Conservation (phyloP, 1,140 invertebrate genomes). For the Polyergus mexicanus region DNA sequence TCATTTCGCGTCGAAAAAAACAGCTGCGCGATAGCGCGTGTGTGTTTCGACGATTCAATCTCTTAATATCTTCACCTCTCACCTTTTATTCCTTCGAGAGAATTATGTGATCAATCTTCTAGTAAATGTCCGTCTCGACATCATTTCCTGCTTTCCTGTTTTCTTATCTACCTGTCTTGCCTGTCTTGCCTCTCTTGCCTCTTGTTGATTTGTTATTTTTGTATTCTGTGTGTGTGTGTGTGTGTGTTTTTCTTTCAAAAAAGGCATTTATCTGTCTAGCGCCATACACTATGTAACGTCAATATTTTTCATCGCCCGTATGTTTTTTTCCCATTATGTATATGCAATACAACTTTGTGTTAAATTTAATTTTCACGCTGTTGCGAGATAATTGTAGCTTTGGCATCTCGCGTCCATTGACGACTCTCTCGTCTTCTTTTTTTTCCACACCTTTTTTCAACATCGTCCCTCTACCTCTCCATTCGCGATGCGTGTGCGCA, state of each 20-base stretch:
- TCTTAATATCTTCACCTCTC: slow-evolving; percentile 24
- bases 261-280: background rate
- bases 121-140: background rate
- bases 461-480: background rate
- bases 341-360: no score
- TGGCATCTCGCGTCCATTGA: background rate
- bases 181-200: no score
- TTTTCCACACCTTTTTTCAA: background rate
- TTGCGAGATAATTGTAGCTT: background rate
- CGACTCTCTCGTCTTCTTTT: background rate
- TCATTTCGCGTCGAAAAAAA: slow-evolving; percentile 8
- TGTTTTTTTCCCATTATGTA: background rate
- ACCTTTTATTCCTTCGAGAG: background rate
- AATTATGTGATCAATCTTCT: slow-evolving; percentile 16
- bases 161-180: background rate
- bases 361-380: slow-evolving; percentile 5
- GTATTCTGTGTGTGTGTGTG: background rate
- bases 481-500: no score
- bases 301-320: slow-evolving; percentile 15
- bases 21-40: background rate
- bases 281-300: background rate
- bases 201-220: background rate
- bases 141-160: background rate
- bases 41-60: background rate
- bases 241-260: background rate